Conservation (phyloP, 2,113 vertebrate genomes). For the Brachyistius frenatus region DNA sequence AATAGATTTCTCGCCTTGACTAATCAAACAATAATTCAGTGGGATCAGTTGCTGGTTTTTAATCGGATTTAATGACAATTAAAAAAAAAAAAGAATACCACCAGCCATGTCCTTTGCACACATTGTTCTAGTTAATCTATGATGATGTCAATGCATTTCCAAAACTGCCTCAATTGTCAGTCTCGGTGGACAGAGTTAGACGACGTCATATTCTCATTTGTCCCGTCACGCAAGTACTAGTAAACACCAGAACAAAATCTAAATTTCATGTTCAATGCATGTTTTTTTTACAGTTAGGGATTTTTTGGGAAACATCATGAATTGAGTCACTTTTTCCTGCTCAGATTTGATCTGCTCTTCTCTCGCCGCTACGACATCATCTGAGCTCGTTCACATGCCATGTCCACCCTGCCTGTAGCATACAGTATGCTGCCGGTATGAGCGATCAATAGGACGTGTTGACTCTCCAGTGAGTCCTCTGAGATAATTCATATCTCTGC, state of each 20-base stretch:
- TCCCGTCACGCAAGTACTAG: too few relatives aligned
- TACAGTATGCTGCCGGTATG: background rate
- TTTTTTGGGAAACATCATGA: background rate
- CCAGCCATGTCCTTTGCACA: too few relatives aligned
- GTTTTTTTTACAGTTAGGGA: background rate
- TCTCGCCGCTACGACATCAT: background rate
- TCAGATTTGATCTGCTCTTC: constrained; percentile 7
- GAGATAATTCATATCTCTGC: constrained; percentile 6
- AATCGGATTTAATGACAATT: too few relatives aligned
- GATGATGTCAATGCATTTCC: too few relatives aligned
- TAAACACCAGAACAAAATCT: background rate
- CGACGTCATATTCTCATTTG: too few relatives aligned
- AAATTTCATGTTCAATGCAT: background rate
- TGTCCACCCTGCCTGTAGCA: background rate
- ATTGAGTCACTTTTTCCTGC: background rate
- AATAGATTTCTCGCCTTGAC: too few relatives aligned
- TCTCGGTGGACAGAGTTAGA: too few relatives aligned
- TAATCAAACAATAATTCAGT: too few relatives aligned
- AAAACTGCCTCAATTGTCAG: too few relatives aligned
- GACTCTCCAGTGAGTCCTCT: background rate
- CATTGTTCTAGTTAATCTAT: too few relatives aligned
- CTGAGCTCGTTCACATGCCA: background rate
- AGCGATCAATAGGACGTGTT: constrained; percentile 34
- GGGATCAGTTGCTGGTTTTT: too few relatives aligned
- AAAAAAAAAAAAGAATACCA: too few relatives aligned